phyloP scores from a whole-genome alignment of 2,113 vertebrate species.

The Ciconia boyciana region DNA sequence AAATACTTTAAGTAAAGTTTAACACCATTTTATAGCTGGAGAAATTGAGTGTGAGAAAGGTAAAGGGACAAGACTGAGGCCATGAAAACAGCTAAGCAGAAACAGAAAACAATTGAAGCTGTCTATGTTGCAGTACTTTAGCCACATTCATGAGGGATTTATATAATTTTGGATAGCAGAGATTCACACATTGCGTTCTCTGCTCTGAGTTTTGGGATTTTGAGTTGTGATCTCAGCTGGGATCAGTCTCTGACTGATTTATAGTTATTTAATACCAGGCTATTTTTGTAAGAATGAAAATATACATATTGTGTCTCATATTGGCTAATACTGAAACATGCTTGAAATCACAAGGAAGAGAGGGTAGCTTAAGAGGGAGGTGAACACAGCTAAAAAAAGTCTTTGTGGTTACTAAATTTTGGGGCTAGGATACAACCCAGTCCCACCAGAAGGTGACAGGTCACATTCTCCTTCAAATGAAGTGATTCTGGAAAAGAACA shows the following conservation, averaged over 20 bases:
- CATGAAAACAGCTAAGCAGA: background rate
- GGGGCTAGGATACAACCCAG: background rate
- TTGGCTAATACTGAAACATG: background rate
- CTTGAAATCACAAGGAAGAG: background rate
- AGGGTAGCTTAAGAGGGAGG: background rate
- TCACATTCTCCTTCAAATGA: background rate
- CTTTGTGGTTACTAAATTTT: background rate
- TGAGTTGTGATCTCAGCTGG: background rate
- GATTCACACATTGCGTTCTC: background rate
- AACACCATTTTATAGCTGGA: background rate
- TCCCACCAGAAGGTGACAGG: background rate
- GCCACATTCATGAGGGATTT: background rate
- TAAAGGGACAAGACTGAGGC: background rate
- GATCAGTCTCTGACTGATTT: background rate
- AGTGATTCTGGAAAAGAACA: background rate
- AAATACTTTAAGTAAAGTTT: background rate
- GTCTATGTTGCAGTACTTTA: background rate
- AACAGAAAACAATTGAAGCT: background rate
- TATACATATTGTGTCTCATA: background rate
- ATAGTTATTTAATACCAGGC: background rate
- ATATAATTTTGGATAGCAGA: background rate
- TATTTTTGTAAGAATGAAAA: constrained; percentile 3
- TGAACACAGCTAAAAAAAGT: background rate
- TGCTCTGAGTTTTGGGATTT: background rate
- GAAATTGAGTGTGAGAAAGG: background rate